Conservation (phyloP, 2,888 invertebrate species). For the Amphipyra berbera region DNA sequence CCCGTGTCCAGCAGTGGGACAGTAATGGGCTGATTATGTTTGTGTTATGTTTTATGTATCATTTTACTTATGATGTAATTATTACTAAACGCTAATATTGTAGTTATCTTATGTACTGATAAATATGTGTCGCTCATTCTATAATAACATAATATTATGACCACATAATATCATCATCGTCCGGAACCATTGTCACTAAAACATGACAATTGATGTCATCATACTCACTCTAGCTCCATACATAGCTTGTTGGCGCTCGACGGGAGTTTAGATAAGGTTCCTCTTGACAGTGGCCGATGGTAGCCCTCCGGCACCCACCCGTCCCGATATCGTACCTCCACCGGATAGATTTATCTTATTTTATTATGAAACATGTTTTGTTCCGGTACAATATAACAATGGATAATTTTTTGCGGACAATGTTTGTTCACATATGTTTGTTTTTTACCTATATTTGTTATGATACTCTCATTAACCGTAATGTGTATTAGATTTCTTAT, state of each 20-base stretch:
- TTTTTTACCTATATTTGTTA: conserved; percentile 19
- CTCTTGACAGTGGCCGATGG: conserved; percentile 57
- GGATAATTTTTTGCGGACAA: conserved; percentile 32
- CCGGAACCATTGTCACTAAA: background rate
- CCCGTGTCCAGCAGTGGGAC: no score
- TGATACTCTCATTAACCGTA: conserved; percentile 10
- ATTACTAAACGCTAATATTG: no score
- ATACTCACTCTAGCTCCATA: conserved; percentile 1
- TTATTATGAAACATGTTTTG: conserved; percentile 47
- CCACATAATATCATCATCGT: no score
- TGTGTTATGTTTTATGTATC: no score
- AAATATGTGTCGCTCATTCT: no score
- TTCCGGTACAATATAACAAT: conserved; percentile 34
- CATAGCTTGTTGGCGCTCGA: conserved; percentile 20
- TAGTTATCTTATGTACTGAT: no score
- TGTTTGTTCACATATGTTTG: conserved; percentile 7
- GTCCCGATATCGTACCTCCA: no score
- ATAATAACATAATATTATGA: background rate
- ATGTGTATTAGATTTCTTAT: background rate
- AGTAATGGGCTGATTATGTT: no score
- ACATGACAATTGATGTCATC: background rate
- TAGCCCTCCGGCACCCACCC: conserved; percentile 42
- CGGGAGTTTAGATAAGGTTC: conserved; percentile 60
- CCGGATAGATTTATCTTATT: conserved; percentile 53
- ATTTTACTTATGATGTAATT: no score